Evolutionary conservation across 2,113 vertebrate species (phyloP).

Genomic region (Castor canadensis): DNA sequence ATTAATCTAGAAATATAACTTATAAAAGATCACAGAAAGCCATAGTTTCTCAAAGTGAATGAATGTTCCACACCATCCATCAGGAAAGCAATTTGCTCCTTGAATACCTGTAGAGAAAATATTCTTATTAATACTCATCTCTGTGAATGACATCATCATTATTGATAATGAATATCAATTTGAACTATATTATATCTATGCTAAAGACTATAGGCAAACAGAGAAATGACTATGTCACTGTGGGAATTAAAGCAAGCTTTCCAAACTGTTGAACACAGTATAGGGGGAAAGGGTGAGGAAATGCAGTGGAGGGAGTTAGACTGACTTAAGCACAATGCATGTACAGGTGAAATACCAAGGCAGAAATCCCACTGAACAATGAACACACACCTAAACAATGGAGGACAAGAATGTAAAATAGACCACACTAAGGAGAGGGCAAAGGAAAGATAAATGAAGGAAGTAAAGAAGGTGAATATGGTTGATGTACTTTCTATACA

Average conservation of each 20-base stretch:
- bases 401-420: too few relatives aligned
- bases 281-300: too few relatives aligned
- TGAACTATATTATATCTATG: not conserved
- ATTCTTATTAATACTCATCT: not conserved
- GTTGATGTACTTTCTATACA: too few relatives aligned
- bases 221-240: not conserved
- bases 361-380: too few relatives aligned
- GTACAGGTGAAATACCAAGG: too few relatives aligned
- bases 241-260: not conserved
- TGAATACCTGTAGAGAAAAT: slow-evolving; percentile 23
- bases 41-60: not conserved
- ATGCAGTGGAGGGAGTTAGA: too few relatives aligned
- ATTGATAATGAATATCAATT: not conserved
- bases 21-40: not conserved
- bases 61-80: not conserved
- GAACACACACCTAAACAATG: too few relatives aligned
- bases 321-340: too few relatives aligned
- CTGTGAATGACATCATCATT: not conserved
- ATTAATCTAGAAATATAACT: slow-evolving; percentile 27
- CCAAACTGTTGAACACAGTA: too few relatives aligned
- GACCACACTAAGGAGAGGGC: too few relatives aligned
- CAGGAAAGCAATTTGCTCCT: not conserved
- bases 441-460: too few relatives aligned
- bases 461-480: too few relatives aligned
- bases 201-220: not conserved